Percentiles rank a stretch among this genome's conserved stretches.
phyloP scores from a whole-genome alignment of 2,113 vertebrate genomes.

The Dromiciops gliroides region DNA sequence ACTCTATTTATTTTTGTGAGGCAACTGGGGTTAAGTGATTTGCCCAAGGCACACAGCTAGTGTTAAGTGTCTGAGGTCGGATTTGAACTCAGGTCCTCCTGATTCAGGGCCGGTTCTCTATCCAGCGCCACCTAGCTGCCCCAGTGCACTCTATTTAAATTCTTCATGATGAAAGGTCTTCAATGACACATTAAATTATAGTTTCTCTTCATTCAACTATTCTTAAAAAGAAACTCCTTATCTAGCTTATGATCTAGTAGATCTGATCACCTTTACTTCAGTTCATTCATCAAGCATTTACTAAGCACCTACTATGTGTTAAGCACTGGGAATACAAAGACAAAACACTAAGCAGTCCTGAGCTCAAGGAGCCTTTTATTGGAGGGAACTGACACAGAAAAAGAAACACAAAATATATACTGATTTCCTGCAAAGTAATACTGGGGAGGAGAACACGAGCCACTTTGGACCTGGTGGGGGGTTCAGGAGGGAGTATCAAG shows the following conservation, averaged over 20 bases:
- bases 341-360: background rate
- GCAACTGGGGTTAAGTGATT: too few species aligned
- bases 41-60: too few species aligned
- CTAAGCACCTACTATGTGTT: too few species aligned
- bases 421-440: background rate
- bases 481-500: background rate
- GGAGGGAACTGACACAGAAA: background rate
- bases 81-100: too few species aligned
- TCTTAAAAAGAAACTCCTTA: background rate
- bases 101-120: too few species aligned
- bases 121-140: too few species aligned
- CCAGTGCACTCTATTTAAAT: background rate
- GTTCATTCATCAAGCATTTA: background rate
- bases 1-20: background rate
- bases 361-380: background rate
- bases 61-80: too few species aligned
- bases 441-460: background rate
- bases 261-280: constrained; percentile 10
- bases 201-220: background rate
- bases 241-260: constrained; percentile 9
- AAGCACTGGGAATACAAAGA: background rate
- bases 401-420: background rate
- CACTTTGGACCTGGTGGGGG: background rate
- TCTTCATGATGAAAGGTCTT: background rate
- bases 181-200: background rate